A percentile compares a stretch with the other conserved stretches of the same genome.
phyloP scores from a whole-genome alignment of 2,797 vertebrate species.

The Aeoliscus strigatus region DNA sequence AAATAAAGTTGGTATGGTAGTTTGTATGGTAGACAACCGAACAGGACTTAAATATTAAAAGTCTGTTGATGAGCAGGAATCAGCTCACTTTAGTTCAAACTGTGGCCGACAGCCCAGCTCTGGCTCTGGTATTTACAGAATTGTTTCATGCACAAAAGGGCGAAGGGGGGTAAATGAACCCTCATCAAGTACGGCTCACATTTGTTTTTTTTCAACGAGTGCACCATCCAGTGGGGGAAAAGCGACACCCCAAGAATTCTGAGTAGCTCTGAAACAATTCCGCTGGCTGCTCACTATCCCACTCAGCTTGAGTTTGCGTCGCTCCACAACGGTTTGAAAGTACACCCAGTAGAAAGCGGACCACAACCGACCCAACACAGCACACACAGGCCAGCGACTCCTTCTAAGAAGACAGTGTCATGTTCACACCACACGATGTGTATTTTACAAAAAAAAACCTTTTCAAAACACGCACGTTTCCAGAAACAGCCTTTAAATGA shows the following conservation, averaged over 20 bases:
- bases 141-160: background rate
- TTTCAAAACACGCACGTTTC: slow-evolving; percentile 1
- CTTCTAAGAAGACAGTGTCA: slow-evolving; percentile 36
- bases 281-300: slow-evolving; percentile 23
- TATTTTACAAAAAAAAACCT: slow-evolving; percentile 11
- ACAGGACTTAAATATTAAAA: slow-evolving; percentile 38
- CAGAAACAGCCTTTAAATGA: slow-evolving; percentile 6
- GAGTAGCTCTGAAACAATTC: slow-evolving; percentile 54
- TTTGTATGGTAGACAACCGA: too few species aligned
- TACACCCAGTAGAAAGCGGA: too few species aligned
- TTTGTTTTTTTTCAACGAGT: slow-evolving; percentile 8
- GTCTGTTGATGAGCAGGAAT: slow-evolving; percentile 5
- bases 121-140: slow-evolving; percentile 15
- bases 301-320: slow-evolving; percentile 29
- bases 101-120: slow-evolving; percentile 14
- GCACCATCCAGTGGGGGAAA: slow-evolving; percentile 30
- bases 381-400: slow-evolving; percentile 17
- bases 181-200: slow-evolving; percentile 1
- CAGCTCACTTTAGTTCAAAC: background rate
- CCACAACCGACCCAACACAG: slow-evolving; percentile 26
- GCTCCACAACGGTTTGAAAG: slow-evolving; percentile 40
- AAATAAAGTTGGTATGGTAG: too few species aligned
- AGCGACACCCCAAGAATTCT: slow-evolving; percentile 48
- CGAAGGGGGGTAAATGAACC: background rate
- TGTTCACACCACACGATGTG: slow-evolving; percentile 17